Evolutionary conservation across 2,888 invertebrate species (phyloP).

Genomic region (Acanthosepion esculentum): DNA sequence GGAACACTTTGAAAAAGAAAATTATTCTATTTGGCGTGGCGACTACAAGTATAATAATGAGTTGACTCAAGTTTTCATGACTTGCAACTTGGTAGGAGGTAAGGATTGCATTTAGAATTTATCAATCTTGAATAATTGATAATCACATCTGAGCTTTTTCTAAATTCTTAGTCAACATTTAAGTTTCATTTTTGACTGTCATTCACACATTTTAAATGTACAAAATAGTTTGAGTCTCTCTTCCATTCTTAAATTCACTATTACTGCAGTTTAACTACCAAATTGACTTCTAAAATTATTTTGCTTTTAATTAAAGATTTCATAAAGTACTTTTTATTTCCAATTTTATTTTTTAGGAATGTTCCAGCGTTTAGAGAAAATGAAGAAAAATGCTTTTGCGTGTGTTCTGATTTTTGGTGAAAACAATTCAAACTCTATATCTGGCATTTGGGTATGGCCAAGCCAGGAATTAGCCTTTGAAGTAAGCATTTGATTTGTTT

Average conservation of each 20-base stretch:
- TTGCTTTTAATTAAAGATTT: too few relatives aligned
- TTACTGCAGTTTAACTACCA: too few relatives aligned
- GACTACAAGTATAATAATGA: conserved; percentile 98
- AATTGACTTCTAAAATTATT: too few relatives aligned
- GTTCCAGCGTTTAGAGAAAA: conserved; percentile 98
- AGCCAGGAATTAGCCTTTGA: conserved; percentile 93
- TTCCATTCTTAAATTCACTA: too few relatives aligned
- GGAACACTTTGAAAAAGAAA: conserved; percentile 95
- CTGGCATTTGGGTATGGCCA: conserved; percentile 98
- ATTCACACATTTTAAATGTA: too few relatives aligned
- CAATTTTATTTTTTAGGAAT: conserved; percentile 81
- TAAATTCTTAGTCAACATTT: too few relatives aligned
- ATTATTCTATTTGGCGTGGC: conserved; percentile 97
- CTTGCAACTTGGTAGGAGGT: conserved; percentile 96
- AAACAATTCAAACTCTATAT: conserved; percentile 93
- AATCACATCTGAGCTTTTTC: too few relatives aligned
- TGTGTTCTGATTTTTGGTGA: conserved; percentile 94
- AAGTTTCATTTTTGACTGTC: too few relatives aligned
- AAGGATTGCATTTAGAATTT: conserved; percentile 56
- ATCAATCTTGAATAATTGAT: too few relatives aligned
- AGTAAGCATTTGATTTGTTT: conserved; percentile 74
- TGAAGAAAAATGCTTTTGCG: conserved; percentile 96
- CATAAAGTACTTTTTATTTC: not conserved
- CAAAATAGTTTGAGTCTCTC: too few relatives aligned
- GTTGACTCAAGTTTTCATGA: conserved; percentile 94